Evolutionary conservation across 2,113 vertebrate species (phyloP), one percentile per base, ranked within the genome.

Genomic region (Chamaea fasciata): DNA sequence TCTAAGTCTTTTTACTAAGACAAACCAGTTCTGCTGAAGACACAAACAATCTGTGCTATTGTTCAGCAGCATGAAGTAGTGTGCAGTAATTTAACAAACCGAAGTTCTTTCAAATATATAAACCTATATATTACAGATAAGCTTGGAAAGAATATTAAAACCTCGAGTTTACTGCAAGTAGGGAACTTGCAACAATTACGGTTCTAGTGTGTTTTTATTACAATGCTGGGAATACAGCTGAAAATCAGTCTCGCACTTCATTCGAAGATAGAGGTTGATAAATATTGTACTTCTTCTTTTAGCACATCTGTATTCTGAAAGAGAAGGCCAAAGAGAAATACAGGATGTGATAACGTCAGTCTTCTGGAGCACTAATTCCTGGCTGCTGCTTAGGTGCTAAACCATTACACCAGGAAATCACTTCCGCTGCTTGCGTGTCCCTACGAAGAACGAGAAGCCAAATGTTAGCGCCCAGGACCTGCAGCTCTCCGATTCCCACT

Each of bases 281-380:
- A 11, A 70, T 60, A 23, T 5, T 37, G 10, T 17, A 20, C 1
- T 9, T 10, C 14, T 28, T 22, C 63, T 20, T 78, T 69, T 96
- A 98, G 98, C 98, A 98, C 68, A 98, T 99, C 96, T 99, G 98
- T 87, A 97, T 98, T 94, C 98, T 99, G 97, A 98, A 98, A 91
- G 98, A 98, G 91, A 97, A 84, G 28, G 98, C 98, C 60, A 98
- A 98, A 96, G 94, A 97, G 87, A 98, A 99, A 97, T 99, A 98
- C 39, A 98, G 98, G 78, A 90, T 98, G 81, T 98, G 88, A 98
- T 56, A 55, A 28, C 9, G 39, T 4, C 41, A 22, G 22, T 68
- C 16, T 56, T n/a, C 31, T n/a, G 59, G 20, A 56, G 53, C 74
- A 77, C 23, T 23, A 39, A 84, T 33, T 56, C 27, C 42, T 47